Percentiles rank a stretch among this genome's conserved stretches.
Evolutionary conservation across 2,888 invertebrate genomes (phyloP).

Genomic region (Gari tellinella): DNA sequence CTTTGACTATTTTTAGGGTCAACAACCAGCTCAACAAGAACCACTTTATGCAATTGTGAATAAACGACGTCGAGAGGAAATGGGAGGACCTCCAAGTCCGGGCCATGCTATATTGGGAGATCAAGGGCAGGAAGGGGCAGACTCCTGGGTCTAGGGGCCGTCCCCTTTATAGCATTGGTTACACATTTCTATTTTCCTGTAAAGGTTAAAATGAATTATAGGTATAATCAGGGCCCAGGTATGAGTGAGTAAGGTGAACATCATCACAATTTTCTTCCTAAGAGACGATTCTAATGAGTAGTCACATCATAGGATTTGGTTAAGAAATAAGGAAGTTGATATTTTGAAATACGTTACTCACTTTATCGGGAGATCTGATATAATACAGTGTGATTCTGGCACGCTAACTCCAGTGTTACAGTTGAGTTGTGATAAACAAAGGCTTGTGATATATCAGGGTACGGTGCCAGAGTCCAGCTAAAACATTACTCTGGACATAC

Average conservation of each 20-base stretch:
- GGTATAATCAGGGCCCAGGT: background rate
- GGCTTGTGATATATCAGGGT: too few relatives aligned
- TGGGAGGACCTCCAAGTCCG: conserved; percentile 37
- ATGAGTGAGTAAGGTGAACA: background rate
- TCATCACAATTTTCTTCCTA: too few relatives aligned
- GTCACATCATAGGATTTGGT: too few relatives aligned
- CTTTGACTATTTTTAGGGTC: conserved; percentile 34
- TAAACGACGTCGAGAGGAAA: conserved; percentile 68
- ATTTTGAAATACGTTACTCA: too few relatives aligned
- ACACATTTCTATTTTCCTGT: background rate
- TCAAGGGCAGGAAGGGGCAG: conserved; percentile 74
- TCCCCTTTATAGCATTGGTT: background rate
- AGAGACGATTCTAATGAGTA: too few relatives aligned
- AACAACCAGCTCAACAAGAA: conserved; percentile 63
- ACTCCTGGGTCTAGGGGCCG: conserved; percentile 79
- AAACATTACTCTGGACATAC: too few relatives aligned
- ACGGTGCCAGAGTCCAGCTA: too few relatives aligned
- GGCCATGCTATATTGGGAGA: conserved; percentile 62
- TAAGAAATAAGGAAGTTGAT: too few relatives aligned
- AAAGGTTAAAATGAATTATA: background rate
- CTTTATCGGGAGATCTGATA: too few relatives aligned
- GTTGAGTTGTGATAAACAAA: too few relatives aligned
- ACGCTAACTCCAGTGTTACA: too few relatives aligned
- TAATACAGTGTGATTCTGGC: too few relatives aligned
- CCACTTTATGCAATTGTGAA: conserved; percentile 82